phyloP scores from a whole-genome alignment of 1,140 invertebrate species.

The Pogonomyrmex californicus region DNA sequence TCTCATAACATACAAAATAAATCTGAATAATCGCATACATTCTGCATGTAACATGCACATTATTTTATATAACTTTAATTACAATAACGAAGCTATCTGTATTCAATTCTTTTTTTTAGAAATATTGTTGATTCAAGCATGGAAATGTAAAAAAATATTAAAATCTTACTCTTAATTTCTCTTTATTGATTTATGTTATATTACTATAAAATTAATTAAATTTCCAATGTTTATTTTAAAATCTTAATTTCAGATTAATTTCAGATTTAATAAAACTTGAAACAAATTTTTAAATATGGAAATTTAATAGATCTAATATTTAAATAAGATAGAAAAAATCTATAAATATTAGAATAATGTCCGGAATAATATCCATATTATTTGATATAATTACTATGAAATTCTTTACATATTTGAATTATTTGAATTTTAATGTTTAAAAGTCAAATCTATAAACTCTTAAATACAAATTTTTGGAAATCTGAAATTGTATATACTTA shows the following conservation, averaged over 20 bases:
- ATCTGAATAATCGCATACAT: neutral
- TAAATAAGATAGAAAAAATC: neutral
- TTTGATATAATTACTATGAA: neutral
- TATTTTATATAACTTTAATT: neutral
- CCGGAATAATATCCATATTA: neutral
- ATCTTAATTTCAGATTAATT: conserved; percentile 15
- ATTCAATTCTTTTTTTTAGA: neutral
- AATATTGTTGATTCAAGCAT: neutral
- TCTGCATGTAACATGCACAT: neutral
- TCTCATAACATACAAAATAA: neutral
- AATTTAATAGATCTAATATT: neutral
- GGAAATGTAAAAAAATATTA: neutral
- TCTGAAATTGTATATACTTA: neutral
- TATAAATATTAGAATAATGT: neutral
- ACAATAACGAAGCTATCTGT: neutral
- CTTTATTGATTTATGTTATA: too few relatives aligned
- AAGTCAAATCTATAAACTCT: neutral
- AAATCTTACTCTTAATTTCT: neutral
- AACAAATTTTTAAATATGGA: neutral
- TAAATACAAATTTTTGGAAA: neutral
- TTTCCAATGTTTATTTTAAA: conserved; percentile 8
- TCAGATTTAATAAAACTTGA: neutral
- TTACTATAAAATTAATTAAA: neutral
- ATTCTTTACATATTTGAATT: neutral
- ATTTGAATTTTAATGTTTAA: neutral